Percentiles rank a stretch among this genome's conserved stretches.
phyloP scores from a whole-genome alignment of 2,797 vertebrate species.

The Karalla daura region DNA sequence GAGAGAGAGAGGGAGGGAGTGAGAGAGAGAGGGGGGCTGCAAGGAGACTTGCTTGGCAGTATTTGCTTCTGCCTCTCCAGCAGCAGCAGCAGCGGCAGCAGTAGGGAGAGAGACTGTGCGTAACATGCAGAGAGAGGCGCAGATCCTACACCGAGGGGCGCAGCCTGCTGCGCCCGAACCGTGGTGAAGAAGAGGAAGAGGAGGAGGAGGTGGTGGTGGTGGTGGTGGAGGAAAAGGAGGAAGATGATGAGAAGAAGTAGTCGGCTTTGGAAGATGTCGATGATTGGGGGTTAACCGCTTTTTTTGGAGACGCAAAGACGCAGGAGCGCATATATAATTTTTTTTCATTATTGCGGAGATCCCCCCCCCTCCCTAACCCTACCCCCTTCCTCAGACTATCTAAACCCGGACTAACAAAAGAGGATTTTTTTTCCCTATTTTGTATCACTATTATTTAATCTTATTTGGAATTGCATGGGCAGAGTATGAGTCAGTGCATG shows the following conservation, averaged over 20 bases:
- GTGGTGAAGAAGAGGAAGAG: background rate
- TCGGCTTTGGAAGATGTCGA: conserved; percentile 43
- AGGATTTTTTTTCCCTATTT: conserved; percentile 58
- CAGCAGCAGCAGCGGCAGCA: conserved; percentile 75
- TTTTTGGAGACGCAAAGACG: conserved; percentile 64
- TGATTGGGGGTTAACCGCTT: conserved; percentile 66
- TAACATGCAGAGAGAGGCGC: conserved; percentile 74
- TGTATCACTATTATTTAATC: too few relatives aligned
- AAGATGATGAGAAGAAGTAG: conserved; percentile 6
- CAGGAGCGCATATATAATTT: conserved; percentile 49
- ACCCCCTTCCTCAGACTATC: background rate
- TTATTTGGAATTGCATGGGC: conserved; percentile 36
- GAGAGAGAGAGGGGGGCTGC: conserved; percentile 42
- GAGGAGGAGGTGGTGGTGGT: too few relatives aligned
- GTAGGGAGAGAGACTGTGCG: conserved; percentile 75
- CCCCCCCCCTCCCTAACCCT: conserved; percentile 4
- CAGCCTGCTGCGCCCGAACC: conserved; percentile 33
- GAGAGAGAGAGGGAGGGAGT: conserved; percentile 11
- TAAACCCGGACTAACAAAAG: conserved; percentile 60
- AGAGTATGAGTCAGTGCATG: conserved; percentile 70
- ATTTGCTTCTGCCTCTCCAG: conserved; percentile 63
- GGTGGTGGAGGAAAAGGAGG: background rate
- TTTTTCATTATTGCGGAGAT: conserved; percentile 14
- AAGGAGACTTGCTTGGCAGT: conserved; percentile 70
- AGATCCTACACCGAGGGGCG: conserved; percentile 55